Base-by-base conservation (phyloP, 2,113 vertebrate species). In the Haplochromis vanheusdeni region DNA sequence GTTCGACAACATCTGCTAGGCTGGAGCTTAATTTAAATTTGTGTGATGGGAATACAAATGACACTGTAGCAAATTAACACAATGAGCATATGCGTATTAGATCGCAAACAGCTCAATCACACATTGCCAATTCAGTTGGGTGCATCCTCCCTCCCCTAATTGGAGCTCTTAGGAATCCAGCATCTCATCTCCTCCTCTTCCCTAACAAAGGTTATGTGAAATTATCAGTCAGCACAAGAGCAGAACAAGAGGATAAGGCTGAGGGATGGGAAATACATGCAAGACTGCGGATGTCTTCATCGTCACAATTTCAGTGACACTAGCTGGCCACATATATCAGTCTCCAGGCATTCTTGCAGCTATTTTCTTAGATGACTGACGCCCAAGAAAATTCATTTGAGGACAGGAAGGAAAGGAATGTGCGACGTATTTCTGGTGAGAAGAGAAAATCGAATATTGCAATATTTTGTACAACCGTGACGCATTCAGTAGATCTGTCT, bases 41-140 rank as follows among this genome's bases (percentile, higher is more conserved):
- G 56, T 56, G 65, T 13, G 80, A 87, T 33, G 73, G 19, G 70
- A 79, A 47, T 55, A 45, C 10, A 83, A 79, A 90, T 37, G 75
- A 87, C 60, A 21, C 10, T 19, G 37, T 47, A 52, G 83, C 56
- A 47, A 87, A 86, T 82, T 6, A 88, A 49, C 54, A 79, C 80
- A 80, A 55, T 81, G 42, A 89, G 80, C 52, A 54, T 62, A 55
- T 73, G 73, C 9, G 9, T 47, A 75, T 91, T 81, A 81, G 86
- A 86, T 85, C 7, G 11, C 80, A 82, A 84, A 83, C 80, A 84
- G 82, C 84, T 93, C 89, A 87, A 89, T 93, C 86, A 88, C 37
- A 79, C 85, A 77, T 40, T 80, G 80, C 49, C 84, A 81, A 86
- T 91, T 86, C 60, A 90, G 49, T 60, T 77, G 55, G 80, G 51